These are phyloP conservation scores for Cephus runcator DNA, from an alignment of 2,888 invertebrate species.

Conservation along the genomic window DNA sequence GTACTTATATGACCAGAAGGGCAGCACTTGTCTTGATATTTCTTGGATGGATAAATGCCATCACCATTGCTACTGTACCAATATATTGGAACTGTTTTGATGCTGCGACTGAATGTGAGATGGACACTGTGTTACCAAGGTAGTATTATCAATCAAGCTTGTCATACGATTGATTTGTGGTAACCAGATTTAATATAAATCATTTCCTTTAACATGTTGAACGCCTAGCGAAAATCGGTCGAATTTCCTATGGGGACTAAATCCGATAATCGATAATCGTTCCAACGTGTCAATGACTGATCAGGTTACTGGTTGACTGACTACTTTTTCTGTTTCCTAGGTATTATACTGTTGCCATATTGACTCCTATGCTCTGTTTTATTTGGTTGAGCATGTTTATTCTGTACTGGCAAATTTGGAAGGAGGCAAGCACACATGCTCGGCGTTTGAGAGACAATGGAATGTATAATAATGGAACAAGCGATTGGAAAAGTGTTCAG, in stretches of 20 bases:
- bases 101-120: slow-evolving; percentile 72
- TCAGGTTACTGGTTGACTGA: not conserved
- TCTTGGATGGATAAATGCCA: slow-evolving; percentile 75
- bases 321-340: slow-evolving; percentile 25
- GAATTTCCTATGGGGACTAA: too few species aligned
- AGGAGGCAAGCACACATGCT: slow-evolving; percentile 79
- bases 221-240: too few species aligned
- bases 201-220: not conserved
- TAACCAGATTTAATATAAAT: not conserved
- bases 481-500: slow-evolving; percentile 82
- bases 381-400: slow-evolving; percentile 82
- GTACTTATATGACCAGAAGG: slow-evolving; percentile 77
- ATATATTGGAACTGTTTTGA: slow-evolving; percentile 84
- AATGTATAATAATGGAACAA: slow-evolving; percentile 66
- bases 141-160: slow-evolving; percentile 48
- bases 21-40: slow-evolving; percentile 73
- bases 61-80: slow-evolving; percentile 76
- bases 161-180: not conserved
- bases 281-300: too few species aligned
- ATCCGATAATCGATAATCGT: too few species aligned
- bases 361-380: slow-evolving; percentile 78
- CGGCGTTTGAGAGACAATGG: slow-evolving; percentile 74
- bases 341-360: slow-evolving; percentile 56
- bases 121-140: slow-evolving; percentile 72
- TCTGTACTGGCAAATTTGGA: slow-evolving; percentile 82